These are phyloP conservation scores for Alaudala cheleensis DNA, from an alignment of 2,113 vertebrate genomes.

Conservation along the genomic window DNA sequence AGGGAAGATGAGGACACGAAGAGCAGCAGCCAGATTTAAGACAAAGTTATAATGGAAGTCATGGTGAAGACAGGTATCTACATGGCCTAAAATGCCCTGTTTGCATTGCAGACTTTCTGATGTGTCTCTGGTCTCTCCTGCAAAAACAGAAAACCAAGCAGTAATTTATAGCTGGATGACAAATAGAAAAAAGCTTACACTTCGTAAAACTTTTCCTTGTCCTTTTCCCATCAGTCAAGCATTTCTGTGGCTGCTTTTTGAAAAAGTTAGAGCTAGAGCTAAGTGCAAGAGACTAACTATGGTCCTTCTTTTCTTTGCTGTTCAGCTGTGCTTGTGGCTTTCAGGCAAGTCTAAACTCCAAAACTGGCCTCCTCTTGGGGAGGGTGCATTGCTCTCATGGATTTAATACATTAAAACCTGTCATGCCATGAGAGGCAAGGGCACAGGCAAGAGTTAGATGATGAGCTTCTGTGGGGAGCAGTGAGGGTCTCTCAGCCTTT, in stretches of 20 bases:
- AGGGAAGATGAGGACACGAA: not conserved
- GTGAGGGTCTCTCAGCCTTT: not conserved
- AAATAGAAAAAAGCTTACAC: not conserved
- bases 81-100: not conserved
- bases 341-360: not conserved
- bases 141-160: not conserved
- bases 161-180: not conserved
- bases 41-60: not conserved
- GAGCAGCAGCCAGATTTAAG: not conserved
- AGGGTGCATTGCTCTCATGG: fast-evolving
- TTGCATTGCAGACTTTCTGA: not conserved
- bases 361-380: fast-evolving
- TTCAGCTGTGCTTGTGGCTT: not conserved
- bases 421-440: fast-evolving
- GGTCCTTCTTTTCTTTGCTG: not conserved
- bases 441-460: not conserved
- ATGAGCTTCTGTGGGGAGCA: not conserved
- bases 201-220: not conserved
- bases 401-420: not conserved
- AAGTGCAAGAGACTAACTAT: not conserved
- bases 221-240: not conserved
- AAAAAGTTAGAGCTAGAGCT: not conserved
- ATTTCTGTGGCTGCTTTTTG: not conserved
- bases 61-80: not conserved
- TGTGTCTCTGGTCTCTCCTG: not conserved